Evolutionary conservation across 23 tunicate species (phyloP), one percentile per base, ranked within the genome.

Genomic region (Phallusia fumigata): DNA sequence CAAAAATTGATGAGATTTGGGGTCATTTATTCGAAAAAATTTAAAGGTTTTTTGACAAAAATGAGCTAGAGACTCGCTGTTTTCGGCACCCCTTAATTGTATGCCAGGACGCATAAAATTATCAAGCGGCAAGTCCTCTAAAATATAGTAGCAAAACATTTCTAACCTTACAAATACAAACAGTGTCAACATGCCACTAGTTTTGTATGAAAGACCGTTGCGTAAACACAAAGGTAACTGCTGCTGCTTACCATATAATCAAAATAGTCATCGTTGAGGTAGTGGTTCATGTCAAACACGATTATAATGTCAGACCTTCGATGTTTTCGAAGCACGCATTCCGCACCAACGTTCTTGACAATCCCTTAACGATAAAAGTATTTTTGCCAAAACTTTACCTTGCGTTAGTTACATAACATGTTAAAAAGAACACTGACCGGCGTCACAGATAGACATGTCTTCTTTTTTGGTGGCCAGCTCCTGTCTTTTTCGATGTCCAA

Each of bases 291-390:
- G 36, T 88, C 91, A 45, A 76, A 65, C 19, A 88, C 83, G 28
- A 88, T 76, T 33, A 88, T 19, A 15, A 88, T n/a, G 36, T 88
- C 91, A 16, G 85, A 75, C 33, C 50, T 75, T 45, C 91, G 64
- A 36, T 49, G 72, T 40, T 83, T 58, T 64, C 91, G 53, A 33
- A 82, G 35, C 11, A 88, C 30, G 44, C 75, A 30, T 18, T 82
- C 73, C 18, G 44, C 53, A 32, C 76, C 36, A 0, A 82, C 86
- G 65, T 88, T 88, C 31, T 65, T 81, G 15, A 81, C 32, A 64
- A 81, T 36, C 5, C 84, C 84, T 81, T 1, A 5, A 58, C 11
- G 69, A 8, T 1, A 58, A 21, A 6, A 22, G 69, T 51, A 51
- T 51, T 18, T n/a, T 15, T 51, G 15, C 18, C 18, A 51, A 13